These are phyloP conservation scores for Trichogramma dendrolimi DNA, from an alignment of 2,888 invertebrate species.

Conservation along the genomic window DNA sequence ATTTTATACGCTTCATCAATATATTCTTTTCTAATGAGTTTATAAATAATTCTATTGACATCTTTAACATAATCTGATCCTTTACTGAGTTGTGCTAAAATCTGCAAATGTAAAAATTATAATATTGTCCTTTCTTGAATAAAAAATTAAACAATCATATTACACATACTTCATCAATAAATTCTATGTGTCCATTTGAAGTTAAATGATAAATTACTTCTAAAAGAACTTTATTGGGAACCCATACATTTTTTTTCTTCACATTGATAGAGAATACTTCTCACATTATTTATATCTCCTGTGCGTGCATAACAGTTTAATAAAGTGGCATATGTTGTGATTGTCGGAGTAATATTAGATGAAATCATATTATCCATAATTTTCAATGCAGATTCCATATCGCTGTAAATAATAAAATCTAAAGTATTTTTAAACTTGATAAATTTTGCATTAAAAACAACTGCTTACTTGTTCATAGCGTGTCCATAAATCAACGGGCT, in stretches of 20 bases:
- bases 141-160: neutral
- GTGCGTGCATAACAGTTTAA: slow-evolving; percentile 73
- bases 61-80: neutral
- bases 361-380: slow-evolving; percentile 75
- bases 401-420: slow-evolving; percentile 53
- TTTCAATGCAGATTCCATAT: slow-evolving; percentile 74
- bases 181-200: slow-evolving; percentile 62
- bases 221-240: slow-evolving; percentile 71
- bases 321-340: slow-evolving; percentile 72
- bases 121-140: neutral
- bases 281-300: slow-evolving; percentile 67
- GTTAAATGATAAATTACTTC: slow-evolving; percentile 69
- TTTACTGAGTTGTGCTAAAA: neutral
- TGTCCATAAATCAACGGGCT: slow-evolving; percentile 83
- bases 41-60: slow-evolving; percentile 5
- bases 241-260: slow-evolving; percentile 62
- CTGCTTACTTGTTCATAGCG: slow-evolving; percentile 51
- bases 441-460: slow-evolving; percentile 19
- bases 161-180: slow-evolving; percentile 56
- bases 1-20: slow-evolving; percentile 10
- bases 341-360: slow-evolving; percentile 70
- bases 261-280: slow-evolving; percentile 59
- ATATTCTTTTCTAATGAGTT: slow-evolving; percentile 8
- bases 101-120: neutral
- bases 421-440: neutral